Conservation (phyloP, 1,140 invertebrate genomes). For the Drosophila nigrodunni region DNA sequence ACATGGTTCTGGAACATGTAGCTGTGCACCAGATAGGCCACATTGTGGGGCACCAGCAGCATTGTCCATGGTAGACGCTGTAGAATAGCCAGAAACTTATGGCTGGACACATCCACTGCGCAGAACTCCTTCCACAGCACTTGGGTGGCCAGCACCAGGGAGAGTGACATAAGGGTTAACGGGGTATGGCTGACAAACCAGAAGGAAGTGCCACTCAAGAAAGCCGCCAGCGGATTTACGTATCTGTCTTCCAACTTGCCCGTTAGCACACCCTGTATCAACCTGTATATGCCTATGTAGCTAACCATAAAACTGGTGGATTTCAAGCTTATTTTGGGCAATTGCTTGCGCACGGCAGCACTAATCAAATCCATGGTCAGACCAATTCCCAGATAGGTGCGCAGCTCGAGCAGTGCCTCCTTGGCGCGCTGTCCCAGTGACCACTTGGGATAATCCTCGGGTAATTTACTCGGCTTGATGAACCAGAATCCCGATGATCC, state of each 20-base stretch:
- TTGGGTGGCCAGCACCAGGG: constrained; percentile 52
- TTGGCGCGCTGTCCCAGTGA: background rate
- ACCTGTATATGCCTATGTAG: constrained; percentile 55
- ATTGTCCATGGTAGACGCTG: constrained; percentile 47
- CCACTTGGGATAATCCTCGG: constrained; percentile 28
- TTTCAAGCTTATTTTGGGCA: constrained; percentile 19
- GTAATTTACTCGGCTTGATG: constrained; percentile 42
- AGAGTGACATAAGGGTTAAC: constrained; percentile 52
- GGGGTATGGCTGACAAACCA: constrained; percentile 27
- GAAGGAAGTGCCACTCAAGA: constrained; percentile 47
- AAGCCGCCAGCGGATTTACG: constrained; percentile 44
- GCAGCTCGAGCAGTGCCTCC: constrained; percentile 32
- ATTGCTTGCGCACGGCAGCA: constrained; percentile 9
- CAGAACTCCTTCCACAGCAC: constrained; percentile 54
- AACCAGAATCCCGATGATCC: constrained; percentile 62
- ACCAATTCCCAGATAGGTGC: constrained; percentile 52
- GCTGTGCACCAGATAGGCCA: constrained; percentile 49
- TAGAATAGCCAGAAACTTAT: background rate
- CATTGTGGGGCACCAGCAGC: constrained; percentile 44
- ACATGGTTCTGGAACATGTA: constrained; percentile 26
- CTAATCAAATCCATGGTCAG: constrained; percentile 44
- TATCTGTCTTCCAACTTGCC: constrained; percentile 4
- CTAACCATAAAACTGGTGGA: constrained; percentile 48
- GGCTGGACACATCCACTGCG: background rate
- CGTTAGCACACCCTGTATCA: constrained; percentile 38